Evolutionary conservation across 1,140 invertebrate genomes (phyloP), one percentile per base, ranked within the genome.

Genomic region (Lordiphosa stackelbergi): DNA sequence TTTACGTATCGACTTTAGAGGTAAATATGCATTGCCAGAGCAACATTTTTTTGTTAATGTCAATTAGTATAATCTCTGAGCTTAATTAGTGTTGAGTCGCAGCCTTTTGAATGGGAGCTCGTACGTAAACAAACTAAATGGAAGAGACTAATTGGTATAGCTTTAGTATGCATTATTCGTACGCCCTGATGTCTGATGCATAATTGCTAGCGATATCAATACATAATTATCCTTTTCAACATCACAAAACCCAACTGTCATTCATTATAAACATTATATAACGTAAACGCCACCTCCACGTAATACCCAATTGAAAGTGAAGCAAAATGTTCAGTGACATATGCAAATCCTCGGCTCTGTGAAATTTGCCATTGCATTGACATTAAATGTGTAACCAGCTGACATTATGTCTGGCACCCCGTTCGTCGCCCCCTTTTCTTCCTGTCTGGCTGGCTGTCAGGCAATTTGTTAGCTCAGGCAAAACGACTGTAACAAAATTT

Each of bases 61-160:
- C 68, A 68, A 69, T 69, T 68, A 55, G 56, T 55, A 24, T 43
- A 66, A 42, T 52, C 61, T 8, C 56, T 12, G 8, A 16, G 31
- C 55, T 61, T 68, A 61, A 69, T 61, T 24, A 46, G 28, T 48
- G 12, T 43, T 5, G 28, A 31, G 28, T 8, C 2, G 28, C 28
- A 31, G 28, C 28, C 28, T 31, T 5, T 31, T 31, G 28, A 31
- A 31, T 31, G 28, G 28, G 28, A 5, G 0, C 5, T 31, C 7
- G 28, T 31, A 2, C 5, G 28, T 8, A 48, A 34, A 45, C 8
- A 13, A 53, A 22, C 40, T 31, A 41, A 47, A n/a, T 12, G 11
- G n/a, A 3, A 46, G 9, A 24, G 22, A 4, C 22, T 8, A 36
- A 19, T 45, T 28, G 42, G 28, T 8, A 31, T 31, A 31, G 5